Conservation (phyloP, 2,113 vertebrate species). For the Himantopus leucocephalus region DNA sequence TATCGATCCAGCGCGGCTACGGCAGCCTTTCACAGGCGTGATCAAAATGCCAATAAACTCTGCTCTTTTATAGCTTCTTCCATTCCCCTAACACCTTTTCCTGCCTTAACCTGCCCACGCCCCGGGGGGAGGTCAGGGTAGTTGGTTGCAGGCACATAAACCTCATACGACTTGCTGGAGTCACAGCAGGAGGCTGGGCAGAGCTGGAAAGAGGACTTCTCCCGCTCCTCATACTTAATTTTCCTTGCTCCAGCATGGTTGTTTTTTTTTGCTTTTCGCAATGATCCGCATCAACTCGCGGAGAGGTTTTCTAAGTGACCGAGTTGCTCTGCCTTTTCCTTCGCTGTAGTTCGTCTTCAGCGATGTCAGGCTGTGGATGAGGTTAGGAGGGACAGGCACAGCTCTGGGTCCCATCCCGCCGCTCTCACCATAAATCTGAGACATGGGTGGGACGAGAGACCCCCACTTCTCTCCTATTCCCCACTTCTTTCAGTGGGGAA, state of each 20-base stretch:
- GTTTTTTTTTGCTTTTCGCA: not conserved
- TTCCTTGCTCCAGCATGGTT: not conserved
- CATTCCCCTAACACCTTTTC: not conserved
- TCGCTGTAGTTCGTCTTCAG: not conserved
- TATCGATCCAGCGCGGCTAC: not conserved
- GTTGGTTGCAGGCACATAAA: not conserved
- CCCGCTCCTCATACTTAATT: not conserved
- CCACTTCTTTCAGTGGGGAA: not conserved
- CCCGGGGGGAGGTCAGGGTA: fast-evolving
- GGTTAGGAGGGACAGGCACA: not conserved
- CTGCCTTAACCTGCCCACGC: not conserved
- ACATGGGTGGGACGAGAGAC: fast-evolving
- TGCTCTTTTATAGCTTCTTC: not conserved
- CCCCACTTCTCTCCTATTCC: not conserved
- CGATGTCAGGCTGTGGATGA: fast-evolving
- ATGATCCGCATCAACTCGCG: not conserved
- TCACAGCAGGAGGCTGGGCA: constrained; percentile 1
- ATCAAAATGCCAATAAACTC: not conserved
- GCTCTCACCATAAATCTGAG: not conserved
- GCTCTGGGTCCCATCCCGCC: not conserved
- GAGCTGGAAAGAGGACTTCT: not conserved
- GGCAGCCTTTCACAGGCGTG: not conserved
- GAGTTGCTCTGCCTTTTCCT: not conserved
- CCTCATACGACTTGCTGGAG: not conserved
- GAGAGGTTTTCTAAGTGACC: not conserved